Evolutionary conservation across 64 coral and sea anemone genomes (phyloP), one percentile per base, ranked within the genome.

Genomic region (Cladopsammia gracilis): DNA sequence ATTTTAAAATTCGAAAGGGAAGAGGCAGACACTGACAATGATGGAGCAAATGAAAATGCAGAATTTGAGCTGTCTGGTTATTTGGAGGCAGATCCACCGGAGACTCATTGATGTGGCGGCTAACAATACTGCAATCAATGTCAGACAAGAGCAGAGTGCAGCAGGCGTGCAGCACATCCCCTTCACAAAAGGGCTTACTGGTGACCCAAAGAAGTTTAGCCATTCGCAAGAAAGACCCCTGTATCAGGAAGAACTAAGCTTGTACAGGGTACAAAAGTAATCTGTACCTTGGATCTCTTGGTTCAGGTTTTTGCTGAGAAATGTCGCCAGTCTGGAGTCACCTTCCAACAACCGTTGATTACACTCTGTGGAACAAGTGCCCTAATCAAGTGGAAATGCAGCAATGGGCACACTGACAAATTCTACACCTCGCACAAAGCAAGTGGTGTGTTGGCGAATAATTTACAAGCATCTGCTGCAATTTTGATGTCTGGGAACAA

Each of bases 401-500:
- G 24, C 42, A 25, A 72, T 72, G 70, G 70, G 24, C 70, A 72
- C 42, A 72, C 24, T 72, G 70, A 25, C 26, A 72, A 72, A 72
- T 72, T 72, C 42, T 42, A 25, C 42, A 42, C 70, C 24, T 72
- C 70, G 24, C 70, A 72, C 70, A 72, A 25, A 72, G 70, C 24
- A 25, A 25, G 42, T 72, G 70, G 15, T 72, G 70, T 72, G 42
- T 25, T 72, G 70, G 70, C 70, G 24, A 72, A 72, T 25, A 45
- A 72, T 72, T 72, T 72, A 25, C 70, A 45, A 25, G 70, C 70
- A 42, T 72, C 70, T 42, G 70, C 70, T 72, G 25, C 70, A 42
- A 72, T 72, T 72, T 72, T 72, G 70, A 42, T 72, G 24, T 72
- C 70, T 43, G 70, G 70, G 26, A 72, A 72, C 70, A 72, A 72